These are phyloP conservation scores for Anguilla japonica DNA, from an alignment of 2,113 vertebrate species.

Conservation along the genomic window DNA sequence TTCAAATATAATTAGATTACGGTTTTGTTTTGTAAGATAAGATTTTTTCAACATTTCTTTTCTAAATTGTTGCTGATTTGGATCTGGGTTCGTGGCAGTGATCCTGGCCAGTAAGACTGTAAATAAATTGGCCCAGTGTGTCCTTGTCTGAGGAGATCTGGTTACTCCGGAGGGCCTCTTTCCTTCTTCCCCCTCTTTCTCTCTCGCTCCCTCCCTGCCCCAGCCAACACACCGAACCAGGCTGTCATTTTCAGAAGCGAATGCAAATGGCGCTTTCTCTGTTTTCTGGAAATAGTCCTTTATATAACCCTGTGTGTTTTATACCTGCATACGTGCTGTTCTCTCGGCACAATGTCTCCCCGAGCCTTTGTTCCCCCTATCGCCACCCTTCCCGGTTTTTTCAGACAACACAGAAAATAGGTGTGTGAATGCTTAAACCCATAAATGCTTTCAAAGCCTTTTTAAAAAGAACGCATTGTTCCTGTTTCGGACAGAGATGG, in stretches of 20 bases:
- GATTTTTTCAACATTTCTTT: too few species aligned
- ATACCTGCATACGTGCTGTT: background rate
- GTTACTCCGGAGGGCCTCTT: background rate
- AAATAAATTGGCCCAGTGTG: background rate
- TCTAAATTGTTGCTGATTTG: too few species aligned
- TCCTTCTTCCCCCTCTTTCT: background rate
- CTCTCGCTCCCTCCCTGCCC: background rate
- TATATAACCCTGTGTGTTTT: background rate
- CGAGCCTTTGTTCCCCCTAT: background rate
- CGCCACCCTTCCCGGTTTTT: background rate
- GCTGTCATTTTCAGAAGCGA: background rate
- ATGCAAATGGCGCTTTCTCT: background rate
- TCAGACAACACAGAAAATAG: slow-evolving; percentile 33
- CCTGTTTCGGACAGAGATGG: slow-evolving; percentile 2
- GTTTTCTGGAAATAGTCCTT: background rate
- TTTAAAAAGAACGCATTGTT: slow-evolving; percentile 6
- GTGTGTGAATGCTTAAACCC: slow-evolving; percentile 15
- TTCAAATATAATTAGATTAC: too few species aligned
- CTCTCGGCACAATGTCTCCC: background rate
- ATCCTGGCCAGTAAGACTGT: too few species aligned
- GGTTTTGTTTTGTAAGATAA: too few species aligned
- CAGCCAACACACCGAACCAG: background rate
- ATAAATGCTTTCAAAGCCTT: background rate
- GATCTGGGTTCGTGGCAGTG: too few species aligned
- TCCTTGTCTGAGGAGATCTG: background rate